phyloP scores from a whole-genome alignment of 2,113 vertebrate genomes.

The Istiophorus platypterus region DNA sequence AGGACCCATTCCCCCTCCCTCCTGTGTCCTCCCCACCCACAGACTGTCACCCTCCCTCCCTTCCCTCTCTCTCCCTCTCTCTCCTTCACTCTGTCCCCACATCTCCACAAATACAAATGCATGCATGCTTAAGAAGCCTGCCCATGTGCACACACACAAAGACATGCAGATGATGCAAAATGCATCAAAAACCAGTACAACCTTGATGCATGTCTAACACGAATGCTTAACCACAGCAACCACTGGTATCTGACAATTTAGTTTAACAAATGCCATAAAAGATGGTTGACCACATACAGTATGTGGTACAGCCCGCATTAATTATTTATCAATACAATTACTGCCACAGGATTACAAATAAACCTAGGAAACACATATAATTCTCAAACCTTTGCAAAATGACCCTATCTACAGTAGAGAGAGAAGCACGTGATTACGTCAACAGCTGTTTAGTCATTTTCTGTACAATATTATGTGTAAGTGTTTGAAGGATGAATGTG shows the following conservation, averaged over 20 bases:
- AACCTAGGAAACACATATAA: background rate
- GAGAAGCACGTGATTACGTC: background rate
- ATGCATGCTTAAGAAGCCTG: slow-evolving; percentile 28
- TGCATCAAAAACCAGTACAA: background rate
- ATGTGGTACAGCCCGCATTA: background rate
- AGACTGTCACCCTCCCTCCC: slow-evolving; percentile 43
- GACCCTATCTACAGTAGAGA: background rate
- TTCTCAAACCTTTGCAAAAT: background rate
- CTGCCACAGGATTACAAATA: slow-evolving; percentile 23
- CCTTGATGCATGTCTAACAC: background rate
- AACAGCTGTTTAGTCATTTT: background rate
- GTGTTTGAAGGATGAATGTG: slow-evolving; percentile 3
- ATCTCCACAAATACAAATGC: slow-evolving; percentile 52
- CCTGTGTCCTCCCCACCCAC: slow-evolving; percentile 57
- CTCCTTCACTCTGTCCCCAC: slow-evolving; percentile 18
- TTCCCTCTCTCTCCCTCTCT: slow-evolving; percentile 31
- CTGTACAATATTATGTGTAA: background rate
- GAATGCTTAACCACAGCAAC: background rate
- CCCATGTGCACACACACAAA: slow-evolving; percentile 28
- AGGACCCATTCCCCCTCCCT: slow-evolving; percentile 70
- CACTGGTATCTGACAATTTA: background rate
- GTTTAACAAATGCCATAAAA: slow-evolving; percentile 9
- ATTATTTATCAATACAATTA: slow-evolving; percentile 6
- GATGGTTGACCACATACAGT: background rate
- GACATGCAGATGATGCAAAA: slow-evolving; percentile 12